Evolutionary conservation across 2,888 invertebrate species (phyloP).

Genomic region (Caenorhabditis doughertyi): DNA sequence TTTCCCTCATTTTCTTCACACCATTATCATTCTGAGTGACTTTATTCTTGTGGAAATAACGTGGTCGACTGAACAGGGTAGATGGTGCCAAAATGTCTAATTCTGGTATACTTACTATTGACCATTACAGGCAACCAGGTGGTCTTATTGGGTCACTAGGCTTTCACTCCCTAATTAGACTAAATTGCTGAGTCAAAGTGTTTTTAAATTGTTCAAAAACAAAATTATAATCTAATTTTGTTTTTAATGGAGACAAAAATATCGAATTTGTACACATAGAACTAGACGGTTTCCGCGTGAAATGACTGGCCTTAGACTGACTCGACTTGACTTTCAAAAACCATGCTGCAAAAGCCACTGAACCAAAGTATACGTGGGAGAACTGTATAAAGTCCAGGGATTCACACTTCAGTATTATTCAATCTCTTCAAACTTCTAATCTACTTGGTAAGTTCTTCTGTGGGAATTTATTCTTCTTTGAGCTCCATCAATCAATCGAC

Average conservation of each 20-base stretch:
- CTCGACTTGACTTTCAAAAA: no score
- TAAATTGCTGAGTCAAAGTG: conserved; percentile 25
- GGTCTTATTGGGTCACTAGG: conserved; percentile 47
- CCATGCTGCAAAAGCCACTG: no score
- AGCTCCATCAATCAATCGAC: conserved; percentile 13
- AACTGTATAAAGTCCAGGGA: no score
- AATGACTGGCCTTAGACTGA: no score
- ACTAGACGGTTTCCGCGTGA: no score
- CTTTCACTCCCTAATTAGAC: conserved; percentile 20
- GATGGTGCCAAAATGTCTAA: conserved; percentile 47
- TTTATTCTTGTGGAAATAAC: not conserved
- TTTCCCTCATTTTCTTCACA: conserved; percentile 38
- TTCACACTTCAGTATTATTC: not conserved
- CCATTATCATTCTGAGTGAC: conserved; percentile 48
- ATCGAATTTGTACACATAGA: no score
- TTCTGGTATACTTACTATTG: not conserved
- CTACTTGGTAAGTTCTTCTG: conserved; percentile 5
- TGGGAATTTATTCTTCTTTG: not conserved
- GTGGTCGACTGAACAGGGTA: not conserved
- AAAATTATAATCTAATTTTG: not conserved
- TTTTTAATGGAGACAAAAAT: no score
- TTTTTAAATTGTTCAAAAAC: conserved; percentile 2
- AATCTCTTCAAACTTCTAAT: not conserved
- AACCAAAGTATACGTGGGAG: no score
- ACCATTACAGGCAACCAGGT: conserved; percentile 41